phyloP scores from a whole-genome alignment of 2,888 invertebrate species.

The Eurois occulta region DNA sequence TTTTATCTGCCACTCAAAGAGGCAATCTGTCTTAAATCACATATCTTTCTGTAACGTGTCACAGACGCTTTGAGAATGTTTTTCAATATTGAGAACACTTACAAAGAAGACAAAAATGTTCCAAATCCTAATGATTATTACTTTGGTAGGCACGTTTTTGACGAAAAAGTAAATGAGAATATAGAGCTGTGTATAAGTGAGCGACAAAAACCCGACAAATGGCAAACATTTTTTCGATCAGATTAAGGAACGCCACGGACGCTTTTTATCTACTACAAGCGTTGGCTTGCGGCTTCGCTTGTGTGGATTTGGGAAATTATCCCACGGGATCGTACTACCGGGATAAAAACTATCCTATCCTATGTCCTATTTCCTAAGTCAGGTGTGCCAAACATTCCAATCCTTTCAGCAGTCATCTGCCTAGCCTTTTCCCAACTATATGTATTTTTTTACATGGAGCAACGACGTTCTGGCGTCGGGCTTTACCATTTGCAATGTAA shows the following conservation, averaged over 20 bases:
- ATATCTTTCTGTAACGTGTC: slow-evolving; percentile 27
- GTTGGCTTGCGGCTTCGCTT: not conserved
- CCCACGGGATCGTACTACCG: not conserved
- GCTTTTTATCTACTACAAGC: not conserved
- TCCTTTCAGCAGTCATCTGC: not conserved
- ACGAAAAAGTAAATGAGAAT: slow-evolving; percentile 18
- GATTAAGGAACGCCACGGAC: not conserved
- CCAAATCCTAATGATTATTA: slow-evolving; percentile 40
- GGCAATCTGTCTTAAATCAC: slow-evolving; percentile 35
- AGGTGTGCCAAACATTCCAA: not conserved
- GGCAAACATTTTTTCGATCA: not conserved
- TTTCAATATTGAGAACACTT: slow-evolving; percentile 17
- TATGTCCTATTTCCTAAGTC: not conserved
- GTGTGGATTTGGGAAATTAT: not conserved
- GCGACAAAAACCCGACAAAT: not conserved
- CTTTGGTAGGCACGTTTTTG: slow-evolving; percentile 7
- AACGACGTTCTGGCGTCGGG: not conserved
- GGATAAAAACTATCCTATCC: not conserved
- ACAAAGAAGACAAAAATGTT: slow-evolving; percentile 2
- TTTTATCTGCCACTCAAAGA: slow-evolving; percentile 34
- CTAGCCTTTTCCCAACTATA: not conserved
- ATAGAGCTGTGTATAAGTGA: slow-evolving; percentile 3
- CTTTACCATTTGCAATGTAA: not conserved
- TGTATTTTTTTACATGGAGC: not conserved
- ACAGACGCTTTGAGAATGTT: slow-evolving; percentile 9